Percentiles rank a stretch among this genome's conserved stretches.
phyloP scores from a whole-genome alignment of 2,797 vertebrate genomes.

The Cyclopterus lumpus region DNA sequence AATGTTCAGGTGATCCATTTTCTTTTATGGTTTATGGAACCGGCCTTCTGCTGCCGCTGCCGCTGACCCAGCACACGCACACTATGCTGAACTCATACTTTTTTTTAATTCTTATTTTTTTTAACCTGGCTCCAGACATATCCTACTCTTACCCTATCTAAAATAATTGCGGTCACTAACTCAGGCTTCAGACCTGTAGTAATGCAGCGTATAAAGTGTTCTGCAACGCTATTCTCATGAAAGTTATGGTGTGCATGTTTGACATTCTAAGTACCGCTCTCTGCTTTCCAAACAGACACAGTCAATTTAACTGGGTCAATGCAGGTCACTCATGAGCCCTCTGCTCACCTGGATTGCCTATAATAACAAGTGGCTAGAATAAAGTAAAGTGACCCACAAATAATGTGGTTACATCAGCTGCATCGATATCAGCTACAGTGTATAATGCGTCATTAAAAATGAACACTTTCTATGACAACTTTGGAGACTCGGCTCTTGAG shows the following conservation, averaged over 20 bases:
- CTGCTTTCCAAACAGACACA: conserved; percentile 2
- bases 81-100: not conserved
- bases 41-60: conserved; percentile 31
- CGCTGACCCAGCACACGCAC: conserved; percentile 48
- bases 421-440: not conserved
- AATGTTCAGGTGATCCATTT: conserved; percentile 32
- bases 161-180: no score
- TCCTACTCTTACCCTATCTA: no score
- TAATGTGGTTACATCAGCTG: not conserved
- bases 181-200: no score
- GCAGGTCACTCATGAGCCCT: not conserved
- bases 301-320: not conserved
- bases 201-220: not conserved
- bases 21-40: conserved; percentile 43
- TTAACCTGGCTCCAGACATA: no score
- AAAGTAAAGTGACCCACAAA: conserved; percentile 13
- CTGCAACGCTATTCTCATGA: not conserved
- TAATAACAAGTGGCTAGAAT: not conserved
- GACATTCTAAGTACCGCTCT: not conserved
- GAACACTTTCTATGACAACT: not conserved
- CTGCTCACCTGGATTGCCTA: not conserved
- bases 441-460: not conserved
- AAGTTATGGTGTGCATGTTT: not conserved
- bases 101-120: no score
- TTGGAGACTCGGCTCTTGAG: not conserved